Base-by-base conservation (phyloP, 2,888 invertebrate species). In the Cetonia aurata region DNA sequence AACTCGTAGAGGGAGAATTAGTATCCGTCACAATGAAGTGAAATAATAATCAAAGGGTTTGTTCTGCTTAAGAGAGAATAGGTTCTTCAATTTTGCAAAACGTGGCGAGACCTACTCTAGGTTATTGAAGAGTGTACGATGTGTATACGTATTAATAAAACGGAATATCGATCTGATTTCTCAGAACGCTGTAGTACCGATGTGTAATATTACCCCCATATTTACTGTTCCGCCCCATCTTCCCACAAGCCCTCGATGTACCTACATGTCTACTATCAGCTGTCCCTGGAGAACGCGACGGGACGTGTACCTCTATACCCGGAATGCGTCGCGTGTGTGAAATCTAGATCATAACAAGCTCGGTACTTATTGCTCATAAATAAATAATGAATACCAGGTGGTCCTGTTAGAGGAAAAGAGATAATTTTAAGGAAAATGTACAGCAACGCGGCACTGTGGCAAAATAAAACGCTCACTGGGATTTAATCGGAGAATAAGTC, bases 321-420 rank as follows among this genome's bases (percentile, higher is more conserved):
- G 44, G 44, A 59, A 59, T 44, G 10, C 59, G 44, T 59, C 19
- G 59, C 59, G 59, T 59, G 59, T 42, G 17, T 59, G 25, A 44
- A 59, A 59, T 59, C 59, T 59, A 44, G 42, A 42, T 59, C 59
- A 59, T 59, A 59, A 44, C 44, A 59, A 44, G 42, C 59, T 12
- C 25, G 17, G 59, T 44, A 59, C 59, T 59, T 59, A 59, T 42
- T 59, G 15, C 25, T 59, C 19, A 46, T 59, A 59, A 59, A 59
- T 59, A 59, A 44, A n/a, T 59, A 59, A 59, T 42, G 59, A 59
- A 59, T 37, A 44, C n/a, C n/a, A 25, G 48, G 48, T 13, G 17
- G 48, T 48, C 12, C 48, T 48, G 15, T 53, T n/a, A 25, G 6
- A 3, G 53, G 31, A 25, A 10, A 9, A 25, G 53, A 13, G 31